Percentiles rank a stretch among this genome's conserved stretches.
These are phyloP conservation scores for Tridacna gigas DNA, from an alignment of 2,888 invertebrate genomes.

Conservation along the genomic window DNA sequence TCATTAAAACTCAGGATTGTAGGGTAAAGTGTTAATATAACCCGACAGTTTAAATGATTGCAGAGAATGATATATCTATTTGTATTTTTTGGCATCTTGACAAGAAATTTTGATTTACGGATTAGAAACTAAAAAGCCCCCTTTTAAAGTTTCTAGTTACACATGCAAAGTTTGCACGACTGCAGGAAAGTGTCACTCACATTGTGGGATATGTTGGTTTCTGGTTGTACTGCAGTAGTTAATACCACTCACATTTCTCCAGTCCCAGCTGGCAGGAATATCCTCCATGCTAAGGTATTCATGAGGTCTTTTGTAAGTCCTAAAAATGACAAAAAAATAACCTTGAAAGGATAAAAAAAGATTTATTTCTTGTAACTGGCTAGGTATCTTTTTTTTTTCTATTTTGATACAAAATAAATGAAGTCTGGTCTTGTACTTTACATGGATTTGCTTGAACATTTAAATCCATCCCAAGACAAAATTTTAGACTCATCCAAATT, in stretches of 20 bases:
- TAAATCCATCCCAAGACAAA: no score
- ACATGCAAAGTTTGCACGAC: no score
- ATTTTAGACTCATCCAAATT: no score
- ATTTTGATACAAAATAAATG: not conserved
- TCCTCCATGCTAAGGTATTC: slow-evolving; percentile 58
- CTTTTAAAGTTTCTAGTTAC: no score
- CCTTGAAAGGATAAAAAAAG: not conserved
- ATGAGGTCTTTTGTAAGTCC: slow-evolving; percentile 66
- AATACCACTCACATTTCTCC: slow-evolving; percentile 85
- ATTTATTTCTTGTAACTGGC: not conserved
- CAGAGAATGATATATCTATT: no score
- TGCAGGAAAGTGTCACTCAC: slow-evolving; percentile 72
- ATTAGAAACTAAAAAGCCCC: no score
- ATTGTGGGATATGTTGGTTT: slow-evolving; percentile 86
- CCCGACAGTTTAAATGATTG: no score
- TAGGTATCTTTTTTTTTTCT: not conserved
- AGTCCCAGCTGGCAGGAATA: slow-evolving; percentile 85
- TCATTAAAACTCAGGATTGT: no score
- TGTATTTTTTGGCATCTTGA: no score
- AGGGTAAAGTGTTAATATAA: no score
- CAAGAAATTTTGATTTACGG: no score
- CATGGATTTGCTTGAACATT: no score
- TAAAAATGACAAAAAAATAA: slow-evolving; percentile 24
- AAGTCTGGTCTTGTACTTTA: not conserved
- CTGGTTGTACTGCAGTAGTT: slow-evolving; percentile 85